A percentile compares a stretch with the other conserved stretches of the same genome.
phyloP scores from a whole-genome alignment of 2,797 vertebrate genomes.

The Onychomys torridus region DNA sequence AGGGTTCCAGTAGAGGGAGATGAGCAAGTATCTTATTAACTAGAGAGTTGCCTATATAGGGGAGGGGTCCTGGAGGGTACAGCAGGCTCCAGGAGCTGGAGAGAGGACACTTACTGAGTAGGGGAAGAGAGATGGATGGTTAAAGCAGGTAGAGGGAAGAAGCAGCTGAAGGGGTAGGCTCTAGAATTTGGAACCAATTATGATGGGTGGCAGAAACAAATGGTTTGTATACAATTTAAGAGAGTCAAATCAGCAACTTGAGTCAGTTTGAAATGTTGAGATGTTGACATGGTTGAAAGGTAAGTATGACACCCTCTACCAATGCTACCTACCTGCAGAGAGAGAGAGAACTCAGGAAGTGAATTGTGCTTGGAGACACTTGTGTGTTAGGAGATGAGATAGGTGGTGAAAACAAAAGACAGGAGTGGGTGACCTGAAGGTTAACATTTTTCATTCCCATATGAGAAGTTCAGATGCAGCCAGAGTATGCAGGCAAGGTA shows the following conservation, averaged over 20 bases:
- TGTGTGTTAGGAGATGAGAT: background rate
- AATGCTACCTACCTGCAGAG: background rate
- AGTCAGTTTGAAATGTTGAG: background rate
- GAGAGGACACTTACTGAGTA: background rate
- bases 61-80: too few species aligned
- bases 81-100: background rate
- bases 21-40: background rate
- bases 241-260: background rate
- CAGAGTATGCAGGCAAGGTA: background rate
- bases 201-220: background rate
- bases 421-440: background rate
- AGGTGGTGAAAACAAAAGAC: background rate
- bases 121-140: background rate
- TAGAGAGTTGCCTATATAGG: background rate
- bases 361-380: background rate
- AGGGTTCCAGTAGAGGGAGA: background rate
- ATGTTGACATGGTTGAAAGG: background rate
- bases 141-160: background rate
- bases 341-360: background rate
- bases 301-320: background rate
- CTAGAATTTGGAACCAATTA: background rate
- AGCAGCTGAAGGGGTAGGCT: background rate
- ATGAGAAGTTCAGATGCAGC: background rate
- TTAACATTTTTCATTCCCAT: background rate
- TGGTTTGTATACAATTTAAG: background rate